Evolutionary conservation across 2,888 invertebrate genomes (phyloP).

Genomic region (Bhutanitis thaidina): DNA sequence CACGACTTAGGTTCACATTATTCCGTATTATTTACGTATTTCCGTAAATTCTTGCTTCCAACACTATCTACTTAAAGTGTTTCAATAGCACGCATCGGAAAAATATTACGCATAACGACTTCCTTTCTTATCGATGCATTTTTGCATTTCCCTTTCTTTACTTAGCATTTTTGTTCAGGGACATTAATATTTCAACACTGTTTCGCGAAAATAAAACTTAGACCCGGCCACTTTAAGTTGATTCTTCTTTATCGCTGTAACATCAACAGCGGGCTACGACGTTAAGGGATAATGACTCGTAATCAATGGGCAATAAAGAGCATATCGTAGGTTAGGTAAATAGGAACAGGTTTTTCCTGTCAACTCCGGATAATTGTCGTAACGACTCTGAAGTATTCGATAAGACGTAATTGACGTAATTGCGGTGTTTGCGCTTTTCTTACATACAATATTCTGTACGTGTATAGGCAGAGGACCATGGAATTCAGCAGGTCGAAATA

Average conservation of each 20-base stretch:
- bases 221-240: accelerated
- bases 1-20: no score
- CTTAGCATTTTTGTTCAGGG: constrained; percentile 8
- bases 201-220: background rate
- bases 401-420: constrained; percentile 13
- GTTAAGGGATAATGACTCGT: constrained; percentile 13
- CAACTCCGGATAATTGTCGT: constrained; percentile 18
- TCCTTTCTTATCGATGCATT: constrained; percentile 21
- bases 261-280: background rate
- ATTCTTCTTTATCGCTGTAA: background rate
- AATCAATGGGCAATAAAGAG: constrained; percentile 6
- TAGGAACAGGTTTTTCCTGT: constrained; percentile 15
- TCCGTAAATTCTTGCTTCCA: no score
- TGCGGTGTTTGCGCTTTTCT: constrained; percentile 8
- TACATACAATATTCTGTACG: background rate
- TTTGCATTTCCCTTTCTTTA: constrained; percentile 19
- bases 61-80: no score
- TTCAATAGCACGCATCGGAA: background rate
- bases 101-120: constrained; percentile 17
- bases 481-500: no score
- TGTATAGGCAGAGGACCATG: background rate
- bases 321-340: constrained; percentile 1
- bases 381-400: constrained; percentile 7
- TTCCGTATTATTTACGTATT: no score
- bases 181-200: background rate